Percentiles rank a stretch among this genome's conserved stretches.
phyloP scores from a whole-genome alignment of 2,888 invertebrate species.

The Hirtodrosophila trivittata region DNA sequence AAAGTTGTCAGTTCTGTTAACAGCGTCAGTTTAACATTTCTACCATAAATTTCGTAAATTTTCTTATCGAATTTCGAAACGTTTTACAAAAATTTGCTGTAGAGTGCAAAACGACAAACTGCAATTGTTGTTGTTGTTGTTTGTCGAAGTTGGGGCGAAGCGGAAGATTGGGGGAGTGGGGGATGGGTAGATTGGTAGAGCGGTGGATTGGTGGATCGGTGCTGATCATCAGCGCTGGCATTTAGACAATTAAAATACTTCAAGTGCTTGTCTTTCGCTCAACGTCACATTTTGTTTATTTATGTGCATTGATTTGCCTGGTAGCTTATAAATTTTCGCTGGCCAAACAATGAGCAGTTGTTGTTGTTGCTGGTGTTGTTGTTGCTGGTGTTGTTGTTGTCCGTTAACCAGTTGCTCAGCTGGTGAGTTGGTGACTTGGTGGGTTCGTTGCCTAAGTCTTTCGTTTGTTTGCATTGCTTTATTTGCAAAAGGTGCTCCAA shows the following conservation, averaged over 20 bases:
- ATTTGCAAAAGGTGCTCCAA: conserved; percentile 52
- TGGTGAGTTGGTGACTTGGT: conserved; percentile 8
- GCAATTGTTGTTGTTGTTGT: conserved; percentile 51
- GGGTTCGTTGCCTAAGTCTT: conserved; percentile 71
- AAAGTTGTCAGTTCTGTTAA: too few relatives aligned
- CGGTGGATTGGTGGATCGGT: conserved; percentile 28
- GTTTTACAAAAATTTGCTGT: conserved; percentile 17
- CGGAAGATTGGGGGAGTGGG: conserved; percentile 18
- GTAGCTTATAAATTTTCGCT: conserved; percentile 76
- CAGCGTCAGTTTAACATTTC: too few relatives aligned
- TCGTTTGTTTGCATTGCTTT: conserved; percentile 67
- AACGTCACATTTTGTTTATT: conserved; percentile 76
- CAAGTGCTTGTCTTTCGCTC: conserved; percentile 78
- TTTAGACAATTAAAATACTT: conserved; percentile 81
- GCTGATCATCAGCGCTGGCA: conserved; percentile 72
- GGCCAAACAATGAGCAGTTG: conserved; percentile 60
- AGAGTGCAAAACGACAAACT: conserved; percentile 43
- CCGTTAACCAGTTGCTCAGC: conserved; percentile 18
- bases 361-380: conserved; percentile 25
- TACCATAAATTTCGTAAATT: not conserved
- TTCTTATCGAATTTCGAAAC: not conserved
- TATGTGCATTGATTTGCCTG: conserved; percentile 75
- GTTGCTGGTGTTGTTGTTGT: conserved; percentile 2
- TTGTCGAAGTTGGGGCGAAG: conserved; percentile 30
- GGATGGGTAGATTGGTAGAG: conserved; percentile 19